Base-by-base conservation (phyloP, 2,113 vertebrate species). In the Triplophysa tibetana region DNA sequence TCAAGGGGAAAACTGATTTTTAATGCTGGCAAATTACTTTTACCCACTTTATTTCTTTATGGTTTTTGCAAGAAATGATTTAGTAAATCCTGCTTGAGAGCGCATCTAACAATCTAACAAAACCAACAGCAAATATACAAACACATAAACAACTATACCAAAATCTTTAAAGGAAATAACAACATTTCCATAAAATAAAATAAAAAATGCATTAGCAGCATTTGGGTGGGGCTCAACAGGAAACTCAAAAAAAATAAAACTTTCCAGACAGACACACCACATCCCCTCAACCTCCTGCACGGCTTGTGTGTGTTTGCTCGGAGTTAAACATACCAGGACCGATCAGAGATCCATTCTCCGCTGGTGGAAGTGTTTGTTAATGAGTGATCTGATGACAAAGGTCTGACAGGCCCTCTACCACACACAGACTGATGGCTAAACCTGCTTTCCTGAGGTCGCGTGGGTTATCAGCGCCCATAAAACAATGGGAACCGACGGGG, bases 351-450 rank as follows among this genome's bases (percentile, higher is more conserved):
- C 87, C 86, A 87, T 91, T 90, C 88, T 89, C 87, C 81, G 66
- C 84, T 74, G 14, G 24, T 82, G 78, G 82, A 88, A 89, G 88
- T 86, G n/a, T 54, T 64, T 86, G 90, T 94, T 94, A 93, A 93
- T 93, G 88, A 93, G 88, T 93, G 91, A 91, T 88, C 82, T 73
- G 78, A 83, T 81, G 88, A 90, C 91, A 93, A 93, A 91, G 86
- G 85, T 75, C 83, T 83, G 91, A 89, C 88, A 82, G 87, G 78
- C 82, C 76, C 72, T 26, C 72, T 78, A 68, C 83, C 87, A 82
- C 86, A 88, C 85, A 88, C 87, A 75, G 61, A 89, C 81, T 75
- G n/a, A 82, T 80, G 85, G 86, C 85, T 82, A 87, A 90, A 88
- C 90, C 88, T 91, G 89, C 83, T 88, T 83, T 54, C 84, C 77